phyloP scores from a whole-genome alignment of 2,888 invertebrate species.

The Acanthosepion esculentum region DNA sequence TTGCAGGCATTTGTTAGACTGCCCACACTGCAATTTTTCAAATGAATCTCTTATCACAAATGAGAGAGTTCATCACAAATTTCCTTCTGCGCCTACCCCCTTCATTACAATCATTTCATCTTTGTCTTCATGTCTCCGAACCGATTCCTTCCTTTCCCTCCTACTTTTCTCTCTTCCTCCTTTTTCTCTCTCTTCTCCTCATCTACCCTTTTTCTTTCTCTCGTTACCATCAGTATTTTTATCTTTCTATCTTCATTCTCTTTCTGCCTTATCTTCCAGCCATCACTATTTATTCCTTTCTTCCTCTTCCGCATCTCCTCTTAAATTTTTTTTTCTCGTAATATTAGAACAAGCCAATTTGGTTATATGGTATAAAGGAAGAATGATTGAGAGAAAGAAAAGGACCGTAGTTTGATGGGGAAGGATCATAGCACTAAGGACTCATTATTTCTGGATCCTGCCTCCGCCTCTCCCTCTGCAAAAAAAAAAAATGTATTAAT shows the following conservation, averaged over 20 bases:
- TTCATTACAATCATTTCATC: neutral
- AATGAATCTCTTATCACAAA: neutral
- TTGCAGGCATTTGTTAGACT: neutral
- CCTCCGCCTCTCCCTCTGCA: neutral
- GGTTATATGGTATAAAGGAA: neutral
- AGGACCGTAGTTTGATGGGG: neutral
- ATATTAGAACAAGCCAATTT: conserved; percentile 24
- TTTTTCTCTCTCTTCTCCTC: neutral
- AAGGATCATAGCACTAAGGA: neutral
- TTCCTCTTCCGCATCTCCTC: too few relatives aligned
- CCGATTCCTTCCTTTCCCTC: neutral
- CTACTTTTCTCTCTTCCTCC: neutral
- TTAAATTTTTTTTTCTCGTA: neutral
- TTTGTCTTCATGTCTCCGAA: neutral
- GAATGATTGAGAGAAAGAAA: too few relatives aligned
- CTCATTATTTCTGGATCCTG: neutral
- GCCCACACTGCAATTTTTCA: neutral
- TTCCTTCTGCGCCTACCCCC: neutral
- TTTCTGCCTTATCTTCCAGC: neutral
- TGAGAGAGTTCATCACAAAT: conserved; percentile 2
- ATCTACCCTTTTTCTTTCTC: neutral
- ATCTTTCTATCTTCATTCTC: too few relatives aligned
- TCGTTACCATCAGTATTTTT: too few relatives aligned
- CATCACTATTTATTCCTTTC: neutral
- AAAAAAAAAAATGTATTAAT: neutral